Percentiles rank a stretch among this genome's conserved stretches.
phyloP scores from a whole-genome alignment of 2,797 vertebrate species.

The Trichosurus vulpecula region DNA sequence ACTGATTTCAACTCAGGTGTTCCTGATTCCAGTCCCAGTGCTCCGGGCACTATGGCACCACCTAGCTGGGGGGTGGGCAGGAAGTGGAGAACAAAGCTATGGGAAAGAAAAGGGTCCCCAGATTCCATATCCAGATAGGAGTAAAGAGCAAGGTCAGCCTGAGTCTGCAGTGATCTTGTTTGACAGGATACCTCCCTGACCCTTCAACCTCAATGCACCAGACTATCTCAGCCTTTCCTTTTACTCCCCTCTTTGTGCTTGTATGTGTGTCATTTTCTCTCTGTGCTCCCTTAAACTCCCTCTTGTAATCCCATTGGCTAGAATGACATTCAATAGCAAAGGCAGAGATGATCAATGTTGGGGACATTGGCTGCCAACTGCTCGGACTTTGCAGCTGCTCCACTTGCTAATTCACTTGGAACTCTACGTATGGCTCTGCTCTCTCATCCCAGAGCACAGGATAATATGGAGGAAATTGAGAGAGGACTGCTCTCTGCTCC shows the following conservation, averaged over 20 bases:
- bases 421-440: slow-evolving; percentile 12
- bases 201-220: background rate
- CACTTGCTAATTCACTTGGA: slow-evolving; percentile 32
- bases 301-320: background rate
- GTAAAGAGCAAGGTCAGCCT: background rate
- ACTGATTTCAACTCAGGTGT: background rate
- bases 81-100: background rate
- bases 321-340: slow-evolving; percentile 22
- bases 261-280: background rate
- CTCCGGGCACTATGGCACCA: background rate
- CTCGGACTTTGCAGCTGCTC: slow-evolving; percentile 15
- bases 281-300: slow-evolving; percentile 34
- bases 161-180: background rate
- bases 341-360: slow-evolving; percentile 35
- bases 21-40: background rate
- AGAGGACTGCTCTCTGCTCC: background rate
- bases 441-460: slow-evolving; percentile 22
- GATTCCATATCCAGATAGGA: background rate
- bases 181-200: background rate
- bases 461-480: background rate
- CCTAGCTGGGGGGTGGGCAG: background rate
- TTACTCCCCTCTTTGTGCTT: slow-evolving; percentile 7
- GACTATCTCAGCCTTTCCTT: slow-evolving; percentile 19
- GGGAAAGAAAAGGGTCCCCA: background rate
- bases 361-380: background rate